Base-by-base conservation (phyloP, 92 coral and sea anemone genomes). In the Porites cylindrica region DNA sequence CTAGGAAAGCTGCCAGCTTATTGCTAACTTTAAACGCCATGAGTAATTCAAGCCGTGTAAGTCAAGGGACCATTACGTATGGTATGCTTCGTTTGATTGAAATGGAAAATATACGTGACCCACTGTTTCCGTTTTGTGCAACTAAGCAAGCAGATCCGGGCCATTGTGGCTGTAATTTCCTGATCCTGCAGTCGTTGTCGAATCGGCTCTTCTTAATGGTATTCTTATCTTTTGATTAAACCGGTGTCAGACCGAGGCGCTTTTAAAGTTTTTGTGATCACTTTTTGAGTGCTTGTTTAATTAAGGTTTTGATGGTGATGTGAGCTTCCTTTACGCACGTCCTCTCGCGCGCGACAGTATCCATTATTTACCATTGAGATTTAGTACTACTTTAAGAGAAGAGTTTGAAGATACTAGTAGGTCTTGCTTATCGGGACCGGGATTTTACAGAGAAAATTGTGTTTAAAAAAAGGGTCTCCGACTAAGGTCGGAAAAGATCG, bases 221-320 rank as follows among this genome's bases (percentile, higher is more conserved):
- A n/a, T 78, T 32, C 18, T 65, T 21, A 51, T 78, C 50, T 75
- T 63, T 1, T 26, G 17, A 24, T 2, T 2, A 32, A 56, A 43
- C 51, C n/a, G 10, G 80, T 59, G 56, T 76, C 80, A 76, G 80
- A 76, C n/a, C 13, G 20, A 68, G 29, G 18, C n/a, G 43, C 70
- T 20, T 10, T 18, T 16, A 16, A 47, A 38, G 14, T 18, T 26
- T 6, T 51, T 17, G 16, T 64, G 1, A 32, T 20, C 56, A 18
- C 17, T 7, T n/a, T 16, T n/a, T 0, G 8, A 62, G 47, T 67
- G 18, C 12, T 77, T 77, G 82, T 62, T 63, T 78, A 62, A 58
- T 18, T 38, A 38, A 38, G 82, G 50, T 78, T 63, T 63, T 0
- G 71, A 12, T 21, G 18, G 58, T 24, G 71, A 78, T 78, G 50